Evolutionary conservation across 2,888 invertebrate genomes (phyloP).

Genomic region (Protophormia terraenovae): DNA sequence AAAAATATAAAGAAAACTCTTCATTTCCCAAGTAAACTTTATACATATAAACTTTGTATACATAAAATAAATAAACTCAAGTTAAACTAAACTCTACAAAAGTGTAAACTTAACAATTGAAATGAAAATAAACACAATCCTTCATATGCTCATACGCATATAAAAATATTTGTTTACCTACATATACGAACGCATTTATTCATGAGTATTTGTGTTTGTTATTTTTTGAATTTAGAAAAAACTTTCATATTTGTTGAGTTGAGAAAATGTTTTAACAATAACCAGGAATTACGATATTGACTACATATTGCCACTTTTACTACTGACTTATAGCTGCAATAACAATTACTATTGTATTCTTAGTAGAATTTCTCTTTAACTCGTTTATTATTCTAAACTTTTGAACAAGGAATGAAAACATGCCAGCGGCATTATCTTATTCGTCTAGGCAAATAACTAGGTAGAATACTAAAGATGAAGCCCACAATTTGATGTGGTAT

Average conservation of each 20-base stretch:
- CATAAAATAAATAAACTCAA: conserved; percentile 15
- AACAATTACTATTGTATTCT: neutral
- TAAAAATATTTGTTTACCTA: too few species aligned
- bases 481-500: conserved; percentile 43
- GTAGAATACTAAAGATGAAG: conserved; percentile 13
- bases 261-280: neutral
- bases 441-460: too few species aligned
- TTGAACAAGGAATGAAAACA: neutral
- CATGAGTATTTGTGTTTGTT: neutral
- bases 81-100: conserved; percentile 16
- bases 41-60: conserved; percentile 8
- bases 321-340: neutral
- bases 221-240: neutral
- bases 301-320: neutral
- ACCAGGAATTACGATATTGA: conserved; percentile 1
- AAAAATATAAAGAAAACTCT: neutral
- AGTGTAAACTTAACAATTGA: conserved; percentile 46
- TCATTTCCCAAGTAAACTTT: neutral
- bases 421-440: neutral
- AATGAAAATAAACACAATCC: conserved; percentile 22
- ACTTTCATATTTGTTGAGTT: conserved; percentile 6
- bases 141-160: neutral
- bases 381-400: conserved; percentile 28
- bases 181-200: neutral
- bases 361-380: neutral